Conservation (phyloP, 37 sponge, comb jelly and placozoan genomes). For the Spongia lamella region DNA sequence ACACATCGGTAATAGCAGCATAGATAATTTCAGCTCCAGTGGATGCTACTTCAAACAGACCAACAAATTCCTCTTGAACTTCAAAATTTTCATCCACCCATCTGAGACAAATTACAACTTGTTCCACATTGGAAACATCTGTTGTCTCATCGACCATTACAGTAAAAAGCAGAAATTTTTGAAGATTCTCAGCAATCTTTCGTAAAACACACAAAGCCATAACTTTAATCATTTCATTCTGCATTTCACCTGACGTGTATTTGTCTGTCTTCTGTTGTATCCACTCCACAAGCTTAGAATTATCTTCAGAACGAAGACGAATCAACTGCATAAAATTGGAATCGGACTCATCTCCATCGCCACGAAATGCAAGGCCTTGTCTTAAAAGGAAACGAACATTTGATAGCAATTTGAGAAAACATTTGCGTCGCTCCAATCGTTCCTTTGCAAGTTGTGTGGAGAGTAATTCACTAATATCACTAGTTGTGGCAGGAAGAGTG, state of each 20-base stretch:
- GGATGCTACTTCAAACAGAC: conserved; percentile 27
- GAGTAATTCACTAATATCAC: conserved; percentile 19
- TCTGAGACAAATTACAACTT: conserved; percentile 64
- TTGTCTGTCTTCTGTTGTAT: conserved; percentile 38
- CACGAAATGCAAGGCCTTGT: conserved; percentile 53
- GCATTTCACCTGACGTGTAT: conserved; percentile 52
- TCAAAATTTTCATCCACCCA: conserved; percentile 45
- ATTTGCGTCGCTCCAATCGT: conserved; percentile 16
- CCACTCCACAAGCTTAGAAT: conserved; percentile 14
- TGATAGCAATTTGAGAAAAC: conserved; percentile 44
- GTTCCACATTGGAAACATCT: conserved; percentile 65
- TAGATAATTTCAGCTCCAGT: conserved; percentile 17
- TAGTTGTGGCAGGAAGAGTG: conserved; percentile 37
- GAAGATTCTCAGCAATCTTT: conserved; percentile 23
- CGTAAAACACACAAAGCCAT: conserved; percentile 55
- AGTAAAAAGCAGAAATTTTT: conserved; percentile 31
- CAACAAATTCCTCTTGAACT: conserved; percentile 42
- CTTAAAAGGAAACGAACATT: conserved; percentile 42
- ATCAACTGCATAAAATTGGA: conserved; percentile 49
- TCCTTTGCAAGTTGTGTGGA: conserved; percentile 34
- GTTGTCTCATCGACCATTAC: conserved; percentile 77
- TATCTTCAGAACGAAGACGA: conserved; percentile 27
- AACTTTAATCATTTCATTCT: conserved; percentile 58
- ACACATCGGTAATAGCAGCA: conserved; percentile 37
- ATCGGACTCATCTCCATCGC: conserved; percentile 32